phyloP scores from a whole-genome alignment of 2,888 invertebrate species.

The Dicycla oo region DNA sequence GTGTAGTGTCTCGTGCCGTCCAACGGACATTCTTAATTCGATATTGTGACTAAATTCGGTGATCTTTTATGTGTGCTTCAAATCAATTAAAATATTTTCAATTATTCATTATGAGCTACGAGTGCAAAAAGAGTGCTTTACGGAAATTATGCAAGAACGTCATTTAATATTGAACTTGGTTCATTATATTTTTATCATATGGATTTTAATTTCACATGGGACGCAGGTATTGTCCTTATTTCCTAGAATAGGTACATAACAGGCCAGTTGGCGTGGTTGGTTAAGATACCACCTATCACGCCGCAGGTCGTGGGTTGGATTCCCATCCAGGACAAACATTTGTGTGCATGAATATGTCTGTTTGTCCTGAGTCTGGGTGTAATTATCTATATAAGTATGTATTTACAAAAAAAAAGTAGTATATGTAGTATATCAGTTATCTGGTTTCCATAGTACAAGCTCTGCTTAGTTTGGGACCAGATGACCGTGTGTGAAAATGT shows the following conservation, averaged over 20 bases:
- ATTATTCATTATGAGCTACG: slow-evolving; percentile 69
- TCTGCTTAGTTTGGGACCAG: no score
- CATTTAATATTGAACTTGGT: slow-evolving; percentile 59
- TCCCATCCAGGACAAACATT: no score
- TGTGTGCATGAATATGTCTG: no score
- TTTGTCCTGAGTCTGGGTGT: no score
- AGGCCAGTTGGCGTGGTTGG: no score
- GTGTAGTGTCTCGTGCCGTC: slow-evolving; percentile 42
- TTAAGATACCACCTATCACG: no score
- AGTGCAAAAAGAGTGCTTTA: slow-evolving; percentile 61
- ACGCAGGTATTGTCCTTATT: slow-evolving; percentile 66
- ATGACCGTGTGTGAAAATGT: no score
- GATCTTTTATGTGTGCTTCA: slow-evolving; percentile 34
- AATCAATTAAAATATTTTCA: slow-evolving; percentile 23
- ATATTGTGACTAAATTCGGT: slow-evolving; percentile 21
- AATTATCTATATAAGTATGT: no score
- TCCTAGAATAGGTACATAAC: neutral
- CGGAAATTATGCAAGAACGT: slow-evolving; percentile 73
- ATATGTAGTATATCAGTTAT: no score
- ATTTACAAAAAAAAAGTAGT: no score
- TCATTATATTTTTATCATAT: slow-evolving; percentile 48
- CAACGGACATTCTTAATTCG: slow-evolving; percentile 30
- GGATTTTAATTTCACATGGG: slow-evolving; percentile 63
- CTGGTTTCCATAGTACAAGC: no score
- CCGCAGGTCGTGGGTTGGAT: no score